These are phyloP conservation scores for Otolemur garnettii DNA, from an alignment of 2,113 vertebrate species.

Conservation along the genomic window DNA sequence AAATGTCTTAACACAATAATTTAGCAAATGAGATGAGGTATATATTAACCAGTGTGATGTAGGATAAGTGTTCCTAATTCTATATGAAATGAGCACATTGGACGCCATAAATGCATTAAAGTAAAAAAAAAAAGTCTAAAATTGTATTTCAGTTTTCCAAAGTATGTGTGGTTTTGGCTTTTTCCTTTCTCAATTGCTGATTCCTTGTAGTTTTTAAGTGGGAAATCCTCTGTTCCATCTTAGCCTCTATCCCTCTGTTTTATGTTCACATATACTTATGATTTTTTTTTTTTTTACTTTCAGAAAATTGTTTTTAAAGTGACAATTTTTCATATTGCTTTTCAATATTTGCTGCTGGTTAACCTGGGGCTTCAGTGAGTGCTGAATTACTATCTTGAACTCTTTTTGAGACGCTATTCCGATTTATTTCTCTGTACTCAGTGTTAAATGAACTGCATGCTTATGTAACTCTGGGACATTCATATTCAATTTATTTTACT, in stretches of 20 bases:
- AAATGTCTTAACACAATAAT: too few relatives aligned
- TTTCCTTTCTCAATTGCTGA: not conserved
- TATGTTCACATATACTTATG: not conserved
- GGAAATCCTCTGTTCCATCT: not conserved
- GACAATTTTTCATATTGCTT: not conserved
- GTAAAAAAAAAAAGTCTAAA: not conserved
- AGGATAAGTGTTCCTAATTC: too few relatives aligned
- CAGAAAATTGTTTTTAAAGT: not conserved
- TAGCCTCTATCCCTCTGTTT: not conserved
- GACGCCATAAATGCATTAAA: too few relatives aligned
- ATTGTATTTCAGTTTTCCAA: not conserved
- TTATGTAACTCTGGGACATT: not conserved
- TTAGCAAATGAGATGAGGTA: too few relatives aligned
- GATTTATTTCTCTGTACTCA: not conserved
- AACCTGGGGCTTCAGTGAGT: not conserved
- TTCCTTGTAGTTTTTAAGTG: not conserved
- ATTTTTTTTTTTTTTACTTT: not conserved
- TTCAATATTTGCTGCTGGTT: not conserved
- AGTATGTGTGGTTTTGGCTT: not conserved
- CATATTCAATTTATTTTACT: not conserved
- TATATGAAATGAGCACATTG: too few relatives aligned
- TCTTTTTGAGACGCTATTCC: not conserved
- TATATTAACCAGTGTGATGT: too few relatives aligned
- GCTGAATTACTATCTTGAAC: not conserved
- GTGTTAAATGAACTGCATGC: not conserved